phyloP scores from a whole-genome alignment of 2,888 invertebrate genomes.

The Drosophila paranaensis region DNA sequence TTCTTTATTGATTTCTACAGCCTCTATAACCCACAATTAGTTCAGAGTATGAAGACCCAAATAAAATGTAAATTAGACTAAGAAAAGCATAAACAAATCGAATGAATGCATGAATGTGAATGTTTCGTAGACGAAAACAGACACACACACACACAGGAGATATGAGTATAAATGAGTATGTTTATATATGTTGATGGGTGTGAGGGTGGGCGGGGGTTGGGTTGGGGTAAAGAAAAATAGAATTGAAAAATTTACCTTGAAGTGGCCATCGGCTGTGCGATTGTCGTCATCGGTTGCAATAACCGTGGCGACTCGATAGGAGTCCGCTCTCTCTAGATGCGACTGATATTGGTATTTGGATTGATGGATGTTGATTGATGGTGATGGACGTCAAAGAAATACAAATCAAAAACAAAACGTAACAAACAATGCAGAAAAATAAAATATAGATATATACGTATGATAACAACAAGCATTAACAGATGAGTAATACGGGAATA shows the following conservation, averaged over 20 bases:
- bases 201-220: neutral
- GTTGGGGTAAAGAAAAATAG: conserved; percentile 21
- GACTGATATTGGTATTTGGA: conserved; percentile 41
- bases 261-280: conserved; percentile 97
- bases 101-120: conserved; percentile 4
- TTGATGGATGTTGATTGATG: conserved; percentile 68
- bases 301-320: conserved; percentile 98
- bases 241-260: conserved; percentile 88
- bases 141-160: neutral
- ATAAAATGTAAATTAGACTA: conserved; percentile 25
- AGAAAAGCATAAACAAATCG: conserved; percentile 11
- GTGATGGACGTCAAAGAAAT: conserved; percentile 64
- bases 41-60: conserved; percentile 9
- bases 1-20: neutral
- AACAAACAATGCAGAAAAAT: conserved; percentile 49
- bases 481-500: conserved; percentile 18
- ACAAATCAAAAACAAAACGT: conserved; percentile 68
- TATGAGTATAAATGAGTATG: conserved; percentile 20
- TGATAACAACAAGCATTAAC: conserved; percentile 44
- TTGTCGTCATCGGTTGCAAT: conserved; percentile 96
- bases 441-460: conserved; percentile 20
- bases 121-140: neutral
- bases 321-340: conserved; percentile 96
- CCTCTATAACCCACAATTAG: neutral
- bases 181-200: conserved; percentile 7